Base-by-base conservation (phyloP, 2,113 vertebrate species). In the Bujurquina vittata region DNA sequence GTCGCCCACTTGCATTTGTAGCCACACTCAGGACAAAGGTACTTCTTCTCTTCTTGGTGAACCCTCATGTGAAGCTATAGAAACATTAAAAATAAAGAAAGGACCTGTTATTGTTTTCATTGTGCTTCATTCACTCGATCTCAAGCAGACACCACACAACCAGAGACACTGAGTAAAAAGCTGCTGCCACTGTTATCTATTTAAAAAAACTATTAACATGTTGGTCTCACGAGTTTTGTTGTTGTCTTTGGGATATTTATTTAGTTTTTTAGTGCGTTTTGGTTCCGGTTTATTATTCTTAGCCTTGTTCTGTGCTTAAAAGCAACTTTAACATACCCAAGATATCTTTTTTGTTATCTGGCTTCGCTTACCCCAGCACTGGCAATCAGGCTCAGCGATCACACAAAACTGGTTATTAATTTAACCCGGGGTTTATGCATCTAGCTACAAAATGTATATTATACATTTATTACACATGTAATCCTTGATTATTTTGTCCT, bases 1-100 rank as follows among this genome's bases (percentile, higher is more conserved):
- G 98, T 99, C 55, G 98, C 96, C 98, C 98, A 99, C 86, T 99
- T 99, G 96, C 98, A 99, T 91, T 99, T 99, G 95, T 99, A 99
- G 80, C 98, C 98, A 3, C 98, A 99, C 55, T 98, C 97, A 0
- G 98, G 98, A 84, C 98, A 99, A 65, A 99, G 96, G 55, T 99
- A 99, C 83, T 99, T 99, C 77, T 97, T 96, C 86, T 99, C 97
- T 12, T 98, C 97, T 91, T 97, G 97, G 91, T 99, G 98, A 90
- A 98, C 99, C 73, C 98, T 95, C 98, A 98, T 98, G 77, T 99
- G 98, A 91, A 98, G 98, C 98, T 99, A 12, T 35, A 77, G 43
- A 54, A 72, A 54, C 26, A n/a, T 54, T n/a, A 72, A 54, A 72
- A 72, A 54, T n/a, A 31, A 69, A 67, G n/a, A 0, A 49, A 0